Conservation (phyloP, 2,888 invertebrate genomes). For the Ditylenchus weischeri region DNA sequence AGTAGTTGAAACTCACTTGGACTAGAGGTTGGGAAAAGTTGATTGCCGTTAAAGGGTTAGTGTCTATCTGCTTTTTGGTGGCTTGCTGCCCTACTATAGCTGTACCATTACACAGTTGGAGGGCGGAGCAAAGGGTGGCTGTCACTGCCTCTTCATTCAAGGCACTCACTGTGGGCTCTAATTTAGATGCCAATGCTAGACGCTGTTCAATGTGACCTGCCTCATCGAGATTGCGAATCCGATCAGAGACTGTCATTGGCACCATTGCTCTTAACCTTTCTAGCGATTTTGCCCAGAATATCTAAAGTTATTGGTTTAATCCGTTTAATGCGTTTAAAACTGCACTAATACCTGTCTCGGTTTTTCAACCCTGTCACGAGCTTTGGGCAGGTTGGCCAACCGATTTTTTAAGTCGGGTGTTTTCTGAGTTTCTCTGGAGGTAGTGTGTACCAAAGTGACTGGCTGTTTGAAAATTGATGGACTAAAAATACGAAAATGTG, state of each 20-base stretch:
- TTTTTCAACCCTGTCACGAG: slow-evolving; percentile 29
- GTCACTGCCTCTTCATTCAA: slow-evolving; percentile 33
- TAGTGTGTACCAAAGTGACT: slow-evolving; percentile 76
- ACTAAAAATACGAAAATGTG: neutral
- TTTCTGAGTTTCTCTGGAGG: slow-evolving; percentile 37
- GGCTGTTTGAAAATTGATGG: slow-evolving; percentile 94
- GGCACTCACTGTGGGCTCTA: slow-evolving; percentile 27
- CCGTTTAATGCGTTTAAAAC: neutral
- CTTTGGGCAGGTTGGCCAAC: slow-evolving; percentile 6
- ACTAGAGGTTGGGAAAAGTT: slow-evolving; percentile 37
- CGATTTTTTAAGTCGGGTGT: slow-evolving; percentile 11
- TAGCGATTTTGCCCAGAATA: slow-evolving; percentile 55
- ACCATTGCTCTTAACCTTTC: slow-evolving; percentile 47
- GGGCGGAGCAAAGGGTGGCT: slow-evolving; percentile 34
- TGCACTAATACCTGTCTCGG: slow-evolving; percentile 31
- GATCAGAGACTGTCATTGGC: slow-evolving; percentile 38
- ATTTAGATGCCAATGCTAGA: slow-evolving; percentile 31
- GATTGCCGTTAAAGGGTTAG: slow-evolving; percentile 20
- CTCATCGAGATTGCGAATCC: slow-evolving; percentile 10
- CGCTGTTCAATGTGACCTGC: slow-evolving; percentile 29
- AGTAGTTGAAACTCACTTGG: slow-evolving; percentile 16
- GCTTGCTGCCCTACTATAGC: slow-evolving; percentile 31
- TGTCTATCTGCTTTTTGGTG: slow-evolving; percentile 33
- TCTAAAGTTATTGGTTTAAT: slow-evolving; percentile 28
- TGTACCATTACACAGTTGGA: slow-evolving; percentile 29